Evolutionary conservation across 2,113 vertebrate genomes (phyloP).

Genomic region (Rhizomys pruinosus): DNA sequence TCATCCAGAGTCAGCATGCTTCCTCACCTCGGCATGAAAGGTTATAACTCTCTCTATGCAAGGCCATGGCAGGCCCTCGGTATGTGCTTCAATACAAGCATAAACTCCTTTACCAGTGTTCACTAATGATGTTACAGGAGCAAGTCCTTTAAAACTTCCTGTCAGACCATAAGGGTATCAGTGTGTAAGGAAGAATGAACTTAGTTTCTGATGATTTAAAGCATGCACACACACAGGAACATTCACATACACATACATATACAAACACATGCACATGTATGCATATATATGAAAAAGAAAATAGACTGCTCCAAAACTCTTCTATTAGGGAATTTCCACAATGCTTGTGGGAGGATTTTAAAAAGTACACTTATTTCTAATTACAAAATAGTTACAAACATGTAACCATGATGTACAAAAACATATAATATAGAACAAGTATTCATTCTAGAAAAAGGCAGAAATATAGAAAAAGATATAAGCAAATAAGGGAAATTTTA

Average conservation of each 20-base stretch:
- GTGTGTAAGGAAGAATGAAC: slow-evolving; percentile 29
- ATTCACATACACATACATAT: neutral
- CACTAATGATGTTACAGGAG: slow-evolving; percentile 46
- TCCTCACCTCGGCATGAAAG: slow-evolving; percentile 16
- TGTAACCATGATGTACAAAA: neutral
- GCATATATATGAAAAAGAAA: neutral
- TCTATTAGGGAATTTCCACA: slow-evolving; percentile 20
- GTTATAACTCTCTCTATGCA: slow-evolving; percentile 39
- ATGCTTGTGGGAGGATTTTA: neutral
- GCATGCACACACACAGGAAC: neutral
- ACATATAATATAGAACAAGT: neutral
- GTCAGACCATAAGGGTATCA: slow-evolving; percentile 41
- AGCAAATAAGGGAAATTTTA: slow-evolving; percentile 5
- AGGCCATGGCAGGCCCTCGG: slow-evolving; percentile 37
- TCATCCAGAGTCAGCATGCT: neutral
- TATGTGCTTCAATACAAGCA: slow-evolving; percentile 37
- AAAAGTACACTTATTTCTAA: neutral
- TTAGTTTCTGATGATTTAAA: slow-evolving; percentile 26
- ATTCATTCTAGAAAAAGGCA: neutral
- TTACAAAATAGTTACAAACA: neutral
- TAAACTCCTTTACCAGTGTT: slow-evolving; percentile 33
- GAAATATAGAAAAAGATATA: neutral
- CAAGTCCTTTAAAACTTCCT: slow-evolving; percentile 55
- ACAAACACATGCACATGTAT: neutral
- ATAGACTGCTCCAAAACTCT: neutral